phyloP scores from a whole-genome alignment of 2,797 vertebrate species.

The Silurus lanzhouensis region DNA sequence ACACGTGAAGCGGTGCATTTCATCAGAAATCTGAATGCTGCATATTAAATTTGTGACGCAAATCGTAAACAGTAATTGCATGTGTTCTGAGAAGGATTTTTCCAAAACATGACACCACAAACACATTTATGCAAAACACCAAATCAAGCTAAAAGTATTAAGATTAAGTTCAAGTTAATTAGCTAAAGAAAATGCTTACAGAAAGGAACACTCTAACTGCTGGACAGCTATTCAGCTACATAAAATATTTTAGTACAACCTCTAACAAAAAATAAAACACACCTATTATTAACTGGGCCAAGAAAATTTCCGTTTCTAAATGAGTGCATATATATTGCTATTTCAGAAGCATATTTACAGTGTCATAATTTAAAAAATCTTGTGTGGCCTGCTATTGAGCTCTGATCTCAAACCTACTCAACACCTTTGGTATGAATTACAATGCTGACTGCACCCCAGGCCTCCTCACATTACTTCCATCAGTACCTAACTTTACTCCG shows the following conservation, averaged over 20 bases:
- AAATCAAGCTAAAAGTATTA: not conserved
- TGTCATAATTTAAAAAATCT: no score
- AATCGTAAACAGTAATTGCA: constrained; percentile 31
- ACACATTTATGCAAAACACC: constrained; percentile 29
- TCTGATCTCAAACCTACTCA: no score
- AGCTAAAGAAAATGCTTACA: not conserved
- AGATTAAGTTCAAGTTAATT: not conserved
- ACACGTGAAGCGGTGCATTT: not conserved
- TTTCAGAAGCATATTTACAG: not conserved
- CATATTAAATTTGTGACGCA: not conserved
- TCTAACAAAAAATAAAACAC: not conserved
- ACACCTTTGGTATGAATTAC: no score
- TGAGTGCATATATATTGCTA: not conserved
- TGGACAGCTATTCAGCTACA: not conserved
- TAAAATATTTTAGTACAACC: not conserved
- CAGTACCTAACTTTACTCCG: no score
- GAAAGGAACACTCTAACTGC: not conserved
- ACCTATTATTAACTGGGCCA: not conserved
- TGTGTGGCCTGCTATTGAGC: no score
- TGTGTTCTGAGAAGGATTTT: constrained; percentile 14
- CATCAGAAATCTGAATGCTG: not conserved
- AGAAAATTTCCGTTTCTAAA: not conserved
- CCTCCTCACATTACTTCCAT: no score
- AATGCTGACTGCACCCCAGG: no score
- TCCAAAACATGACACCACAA: constrained; percentile 16